phyloP scores from a whole-genome alignment of 2,113 vertebrate species.

The Sapajus apella region DNA sequence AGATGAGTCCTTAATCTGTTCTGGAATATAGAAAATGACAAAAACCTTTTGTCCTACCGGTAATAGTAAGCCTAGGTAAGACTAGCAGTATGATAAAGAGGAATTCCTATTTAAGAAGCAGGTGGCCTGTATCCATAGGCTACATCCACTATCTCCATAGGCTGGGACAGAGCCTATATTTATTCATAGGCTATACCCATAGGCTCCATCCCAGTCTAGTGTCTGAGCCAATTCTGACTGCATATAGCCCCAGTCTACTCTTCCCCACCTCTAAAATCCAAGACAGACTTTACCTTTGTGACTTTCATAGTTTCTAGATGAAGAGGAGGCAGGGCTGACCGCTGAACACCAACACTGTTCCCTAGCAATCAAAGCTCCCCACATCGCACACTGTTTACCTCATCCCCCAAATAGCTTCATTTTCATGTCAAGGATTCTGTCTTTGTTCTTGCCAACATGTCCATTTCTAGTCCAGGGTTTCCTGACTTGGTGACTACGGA shows the following conservation, averaged over 20 bases:
- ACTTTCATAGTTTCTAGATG: neutral
- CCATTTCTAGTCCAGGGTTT: neutral
- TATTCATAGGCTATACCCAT: neutral
- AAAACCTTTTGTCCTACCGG: neutral
- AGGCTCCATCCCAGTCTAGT: neutral
- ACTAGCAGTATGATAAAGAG: neutral
- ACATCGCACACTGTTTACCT: too few species aligned
- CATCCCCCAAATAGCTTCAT: neutral
- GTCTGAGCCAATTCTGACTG: too few species aligned
- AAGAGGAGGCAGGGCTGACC: neutral
- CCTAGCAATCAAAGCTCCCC: neutral
- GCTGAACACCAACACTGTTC: neutral
- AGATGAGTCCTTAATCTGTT: neutral
- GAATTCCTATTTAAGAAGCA: neutral
- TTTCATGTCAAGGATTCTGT: neutral
- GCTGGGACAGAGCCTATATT: too few species aligned
- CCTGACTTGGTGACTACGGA: neutral
- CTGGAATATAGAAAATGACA: neutral
- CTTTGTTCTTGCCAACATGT: neutral
- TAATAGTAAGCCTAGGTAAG: neutral
- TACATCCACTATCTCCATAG: too few species aligned
- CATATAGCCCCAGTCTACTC: neutral
- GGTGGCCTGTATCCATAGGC: neutral
- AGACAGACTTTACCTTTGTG: neutral
- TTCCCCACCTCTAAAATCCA: neutral